A percentile compares a stretch with the other conserved stretches of the same genome.
Conservation (phyloP, 2,888 invertebrate species). For the Listrodromus nycthemerus region DNA sequence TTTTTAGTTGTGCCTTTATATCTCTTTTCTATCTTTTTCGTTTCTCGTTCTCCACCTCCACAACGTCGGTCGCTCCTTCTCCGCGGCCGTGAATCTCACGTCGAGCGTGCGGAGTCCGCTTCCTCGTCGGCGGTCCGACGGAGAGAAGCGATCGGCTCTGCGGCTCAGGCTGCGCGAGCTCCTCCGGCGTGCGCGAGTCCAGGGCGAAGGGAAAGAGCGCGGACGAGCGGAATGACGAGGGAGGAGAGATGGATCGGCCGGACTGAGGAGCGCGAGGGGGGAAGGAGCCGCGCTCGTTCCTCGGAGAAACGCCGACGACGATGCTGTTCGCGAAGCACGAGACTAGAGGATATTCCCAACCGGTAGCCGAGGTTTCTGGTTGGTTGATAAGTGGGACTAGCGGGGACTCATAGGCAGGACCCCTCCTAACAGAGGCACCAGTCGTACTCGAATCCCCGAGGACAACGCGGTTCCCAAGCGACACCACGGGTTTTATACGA, state of each 20-base stretch:
- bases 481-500: conserved; percentile 68
- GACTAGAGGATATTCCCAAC: conserved; percentile 78
- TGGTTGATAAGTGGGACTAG: conserved; percentile 84
- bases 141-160: conserved; percentile 16
- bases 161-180: conserved; percentile 1
- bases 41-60: neutral
- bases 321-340: conserved; percentile 78
- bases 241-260: conserved; percentile 46
- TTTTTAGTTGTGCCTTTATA: neutral
- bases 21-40: neutral
- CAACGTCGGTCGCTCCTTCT: neutral
- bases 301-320: conserved; percentile 72
- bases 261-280: conserved; percentile 43
- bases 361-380: conserved; percentile 82
- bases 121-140: conserved; percentile 41
- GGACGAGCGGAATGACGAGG: conserved; percentile 18
- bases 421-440: conserved; percentile 83
- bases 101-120: conserved; percentile 40
- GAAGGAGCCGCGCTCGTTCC: conserved; percentile 38
- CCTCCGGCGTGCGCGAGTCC: neutral
- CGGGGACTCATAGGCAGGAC: conserved; percentile 84
- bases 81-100: conserved; percentile 12
- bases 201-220: conserved; percentile 13
- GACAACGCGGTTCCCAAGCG: conserved; percentile 72
- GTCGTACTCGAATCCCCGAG: conserved; percentile 82